A percentile compares a stretch with the other conserved stretches of the same genome.
phyloP scores from a whole-genome alignment of 1,140 invertebrate species.

The Lucilia sericata region DNA sequence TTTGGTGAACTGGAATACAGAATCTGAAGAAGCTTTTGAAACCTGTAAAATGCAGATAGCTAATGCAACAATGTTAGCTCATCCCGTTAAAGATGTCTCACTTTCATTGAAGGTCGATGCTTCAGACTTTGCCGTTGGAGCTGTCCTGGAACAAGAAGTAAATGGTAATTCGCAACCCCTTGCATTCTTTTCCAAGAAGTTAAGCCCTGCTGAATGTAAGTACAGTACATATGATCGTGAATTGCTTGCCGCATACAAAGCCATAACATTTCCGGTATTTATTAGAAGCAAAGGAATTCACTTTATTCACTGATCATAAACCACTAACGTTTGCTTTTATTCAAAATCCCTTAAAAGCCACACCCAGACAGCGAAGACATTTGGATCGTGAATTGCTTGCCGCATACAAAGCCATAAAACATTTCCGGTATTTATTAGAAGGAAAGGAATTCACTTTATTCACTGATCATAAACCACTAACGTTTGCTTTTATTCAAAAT shows the following conservation, averaged over 20 bases:
- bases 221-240: slow-evolving; percentile 22
- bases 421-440: slow-evolving; percentile 53
- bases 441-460: slow-evolving; percentile 48
- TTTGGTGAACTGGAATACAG: slow-evolving; percentile 45
- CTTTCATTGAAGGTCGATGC: slow-evolving; percentile 53
- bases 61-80: slow-evolving; percentile 50
- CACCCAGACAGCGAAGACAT: slow-evolving; percentile 56
- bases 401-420: not conserved
- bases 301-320: slow-evolving; percentile 66
- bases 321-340: slow-evolving; percentile 61
- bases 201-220: not conserved
- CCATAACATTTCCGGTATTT: slow-evolving; percentile 52
- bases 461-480: slow-evolving; percentile 67
- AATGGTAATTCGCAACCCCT: slow-evolving; percentile 30
- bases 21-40: slow-evolving; percentile 39
- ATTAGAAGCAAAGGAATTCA: not conserved
- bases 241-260: not conserved
- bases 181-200: not conserved
- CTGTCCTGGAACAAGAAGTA: slow-evolving; percentile 11
- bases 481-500: slow-evolving; percentile 57
- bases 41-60: slow-evolving; percentile 51
- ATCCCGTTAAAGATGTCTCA: slow-evolving; percentile 46
- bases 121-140: slow-evolving; percentile 53
- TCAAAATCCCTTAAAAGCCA: slow-evolving; percentile 55
- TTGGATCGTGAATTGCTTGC: slow-evolving; percentile 48